A percentile compares a stretch with the other conserved stretches of the same genome.
These are phyloP conservation scores for Resseliella maxima DNA, from an alignment of 2,888 invertebrate genomes.

Conservation along the genomic window DNA sequence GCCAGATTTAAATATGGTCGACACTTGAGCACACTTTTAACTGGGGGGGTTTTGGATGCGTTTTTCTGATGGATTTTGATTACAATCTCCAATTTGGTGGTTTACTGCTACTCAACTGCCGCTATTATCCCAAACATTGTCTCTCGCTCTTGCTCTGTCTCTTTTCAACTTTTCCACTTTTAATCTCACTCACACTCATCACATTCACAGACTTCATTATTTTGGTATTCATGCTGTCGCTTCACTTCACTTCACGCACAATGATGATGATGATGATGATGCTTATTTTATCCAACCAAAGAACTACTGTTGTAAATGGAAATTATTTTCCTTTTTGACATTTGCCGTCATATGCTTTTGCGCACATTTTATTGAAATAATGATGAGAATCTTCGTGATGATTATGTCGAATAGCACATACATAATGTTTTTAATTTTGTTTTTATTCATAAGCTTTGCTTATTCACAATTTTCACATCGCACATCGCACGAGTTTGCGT, in stretches of 20 bases:
- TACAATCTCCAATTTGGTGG: slow-evolving; percentile 40
- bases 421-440: slow-evolving; percentile 23
- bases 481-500: background rate
- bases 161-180: background rate
- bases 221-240: background rate
- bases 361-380: slow-evolving; percentile 51
- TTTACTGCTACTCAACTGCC: background rate
- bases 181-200: background rate
- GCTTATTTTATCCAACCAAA: slow-evolving; percentile 1
- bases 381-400: background rate
- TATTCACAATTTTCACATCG: background rate
- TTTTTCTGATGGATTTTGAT: slow-evolving; percentile 48
- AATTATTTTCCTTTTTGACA: slow-evolving; percentile 25
- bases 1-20: background rate
- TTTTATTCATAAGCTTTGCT: background rate
- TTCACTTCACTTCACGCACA: background rate
- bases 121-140: background rate
- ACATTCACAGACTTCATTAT: background rate
- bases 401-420: background rate
- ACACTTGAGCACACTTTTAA: background rate
- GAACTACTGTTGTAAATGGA: background rate
- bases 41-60: background rate
- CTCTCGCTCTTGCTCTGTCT: background rate
- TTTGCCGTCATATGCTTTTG: slow-evolving; percentile 32
- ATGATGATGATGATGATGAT: slow-evolving; percentile 21